Percentiles rank a stretch among this genome's conserved stretches.
These are phyloP conservation scores for Eucriotettix oculatus DNA, from an alignment of 2,888 invertebrate genomes.

Conservation along the genomic window DNA sequence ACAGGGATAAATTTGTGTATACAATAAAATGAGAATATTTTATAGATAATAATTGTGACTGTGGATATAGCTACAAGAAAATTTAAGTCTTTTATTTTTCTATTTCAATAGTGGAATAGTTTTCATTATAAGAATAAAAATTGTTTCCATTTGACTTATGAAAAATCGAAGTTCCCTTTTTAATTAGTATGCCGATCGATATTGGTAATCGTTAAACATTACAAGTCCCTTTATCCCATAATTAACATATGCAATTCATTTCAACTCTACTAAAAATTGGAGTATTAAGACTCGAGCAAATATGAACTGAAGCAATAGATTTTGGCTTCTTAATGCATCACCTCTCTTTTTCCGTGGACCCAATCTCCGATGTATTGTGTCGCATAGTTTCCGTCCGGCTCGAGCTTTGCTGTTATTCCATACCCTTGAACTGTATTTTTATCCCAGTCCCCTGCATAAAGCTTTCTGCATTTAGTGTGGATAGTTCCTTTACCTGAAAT, in stretches of 20 bases:
- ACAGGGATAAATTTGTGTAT: neutral
- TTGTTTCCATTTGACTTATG: too few species aligned
- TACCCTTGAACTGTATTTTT: slow-evolving; percentile 38
- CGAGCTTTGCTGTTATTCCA: slow-evolving; percentile 29
- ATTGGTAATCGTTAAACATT: too few species aligned
- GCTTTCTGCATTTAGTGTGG: slow-evolving; percentile 17
- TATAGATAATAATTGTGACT: neutral
- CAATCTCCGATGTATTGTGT: slow-evolving; percentile 42
- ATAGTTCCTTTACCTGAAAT: neutral
- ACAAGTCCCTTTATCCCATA: too few species aligned
- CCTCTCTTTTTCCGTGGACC: slow-evolving; percentile 37
- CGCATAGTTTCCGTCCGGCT: slow-evolving; percentile 26
- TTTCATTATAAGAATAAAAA: too few species aligned
- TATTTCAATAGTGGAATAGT: too few species aligned
- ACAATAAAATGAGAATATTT: neutral
- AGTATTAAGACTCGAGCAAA: neutral
- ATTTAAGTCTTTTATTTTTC: too few species aligned
- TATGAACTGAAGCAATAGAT: neutral
- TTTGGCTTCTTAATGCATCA: neutral
- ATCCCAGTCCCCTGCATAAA: slow-evolving; percentile 47
- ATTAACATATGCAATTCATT: too few species aligned
- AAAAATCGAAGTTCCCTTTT: too few species aligned
- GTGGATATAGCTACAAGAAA: too few species aligned
- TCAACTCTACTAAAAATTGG: too few species aligned
- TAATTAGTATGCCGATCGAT: too few species aligned